Percentiles rank a stretch among this genome's conserved stretches.
Evolutionary conservation across 2,113 vertebrate genomes (phyloP).

Genomic region (Platycercus adscitus): DNA sequence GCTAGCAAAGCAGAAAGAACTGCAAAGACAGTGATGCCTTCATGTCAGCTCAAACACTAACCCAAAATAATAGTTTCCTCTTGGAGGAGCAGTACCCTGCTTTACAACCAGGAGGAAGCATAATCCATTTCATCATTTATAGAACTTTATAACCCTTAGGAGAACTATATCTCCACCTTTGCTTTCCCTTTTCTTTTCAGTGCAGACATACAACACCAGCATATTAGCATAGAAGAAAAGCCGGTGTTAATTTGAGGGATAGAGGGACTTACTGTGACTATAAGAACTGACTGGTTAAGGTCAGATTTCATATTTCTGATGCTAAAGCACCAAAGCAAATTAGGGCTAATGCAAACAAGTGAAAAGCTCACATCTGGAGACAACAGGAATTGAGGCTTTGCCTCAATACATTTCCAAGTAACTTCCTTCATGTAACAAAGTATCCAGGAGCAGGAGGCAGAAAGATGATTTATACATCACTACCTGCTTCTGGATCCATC

Average conservation of each 20-base stretch:
- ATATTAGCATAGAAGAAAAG: not conserved
- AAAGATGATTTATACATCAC: fast-evolving
- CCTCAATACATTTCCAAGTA: not conserved
- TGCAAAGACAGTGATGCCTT: not conserved
- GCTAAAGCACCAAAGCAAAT: not conserved
- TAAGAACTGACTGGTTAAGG: not conserved
- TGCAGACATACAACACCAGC: not conserved
- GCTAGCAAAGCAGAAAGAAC: not conserved
- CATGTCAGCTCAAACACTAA: not conserved
- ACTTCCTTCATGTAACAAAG: not conserved
- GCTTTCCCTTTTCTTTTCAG: not conserved
- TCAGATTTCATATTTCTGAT: not conserved
- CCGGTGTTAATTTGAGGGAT: not conserved
- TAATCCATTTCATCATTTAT: not conserved
- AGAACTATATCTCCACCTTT: not conserved
- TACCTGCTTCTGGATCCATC: not conserved
- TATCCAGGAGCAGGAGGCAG: not conserved
- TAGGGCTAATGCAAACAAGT: not conserved
- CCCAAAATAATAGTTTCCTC: not conserved
- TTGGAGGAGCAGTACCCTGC: not conserved
- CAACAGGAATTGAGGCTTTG: not conserved
- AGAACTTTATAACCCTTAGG: not conserved
- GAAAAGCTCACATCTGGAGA: not conserved
- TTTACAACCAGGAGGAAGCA: not conserved
- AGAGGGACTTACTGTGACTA: not conserved